Conservation (phyloP, 92 coral and sea anemone species). For the Anthopleura xanthogrammica region DNA sequence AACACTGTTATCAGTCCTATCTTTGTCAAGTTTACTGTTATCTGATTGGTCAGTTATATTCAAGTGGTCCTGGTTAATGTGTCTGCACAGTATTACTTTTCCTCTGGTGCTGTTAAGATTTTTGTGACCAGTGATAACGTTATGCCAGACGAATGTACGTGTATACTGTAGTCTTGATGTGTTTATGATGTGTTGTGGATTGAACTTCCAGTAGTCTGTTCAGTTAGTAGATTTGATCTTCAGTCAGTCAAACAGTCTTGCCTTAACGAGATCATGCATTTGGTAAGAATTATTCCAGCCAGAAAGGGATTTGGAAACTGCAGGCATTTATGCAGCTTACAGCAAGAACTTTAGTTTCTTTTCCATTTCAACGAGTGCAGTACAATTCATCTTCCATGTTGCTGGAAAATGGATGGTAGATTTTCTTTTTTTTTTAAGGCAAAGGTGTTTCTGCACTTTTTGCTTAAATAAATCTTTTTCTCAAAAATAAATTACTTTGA, state of each 20-base stretch:
- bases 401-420: background rate
- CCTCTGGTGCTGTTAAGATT: background rate
- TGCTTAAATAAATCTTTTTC: constrained; percentile 22
- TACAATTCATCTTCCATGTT: background rate
- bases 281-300: background rate
- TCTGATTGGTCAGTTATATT: no score
- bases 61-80: no score
- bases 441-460: background rate
- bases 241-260: background rate
- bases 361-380: background rate
- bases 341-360: background rate
- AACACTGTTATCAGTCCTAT: no score
- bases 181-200: background rate
- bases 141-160: background rate
- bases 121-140: background rate
- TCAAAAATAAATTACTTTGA: constrained; percentile 39
- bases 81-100: background rate
- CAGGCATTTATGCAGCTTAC: background rate
- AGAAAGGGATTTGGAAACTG: background rate
- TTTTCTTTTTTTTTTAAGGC: background rate
- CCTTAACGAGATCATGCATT: background rate
- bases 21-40: no score
- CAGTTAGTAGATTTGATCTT: background rate
- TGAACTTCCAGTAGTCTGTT: background rate
- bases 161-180: background rate